These are phyloP conservation scores for Arenaria interpres DNA, from an alignment of 2,113 vertebrate species.

Conservation along the genomic window DNA sequence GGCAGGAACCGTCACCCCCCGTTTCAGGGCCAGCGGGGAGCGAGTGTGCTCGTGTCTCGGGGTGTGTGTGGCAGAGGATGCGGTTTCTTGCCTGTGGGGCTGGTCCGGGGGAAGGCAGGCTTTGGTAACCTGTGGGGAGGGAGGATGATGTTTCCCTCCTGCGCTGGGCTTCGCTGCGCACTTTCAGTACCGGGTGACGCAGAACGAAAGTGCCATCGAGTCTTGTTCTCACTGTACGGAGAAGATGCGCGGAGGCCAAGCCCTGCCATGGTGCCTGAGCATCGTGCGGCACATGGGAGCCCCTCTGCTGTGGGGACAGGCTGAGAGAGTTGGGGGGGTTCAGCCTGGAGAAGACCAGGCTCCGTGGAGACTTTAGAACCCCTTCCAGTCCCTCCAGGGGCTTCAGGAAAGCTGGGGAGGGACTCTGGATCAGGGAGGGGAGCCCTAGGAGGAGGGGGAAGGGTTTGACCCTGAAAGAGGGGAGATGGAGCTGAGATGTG, in stretches of 20 bases:
- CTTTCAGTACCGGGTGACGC: not conserved
- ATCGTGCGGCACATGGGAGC: accelerated
- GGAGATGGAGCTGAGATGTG: too few species aligned
- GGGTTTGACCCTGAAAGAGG: too few species aligned
- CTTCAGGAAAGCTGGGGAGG: too few species aligned
- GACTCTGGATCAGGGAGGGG: too few species aligned
- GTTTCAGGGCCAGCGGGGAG: not conserved
- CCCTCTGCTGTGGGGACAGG: too few species aligned
- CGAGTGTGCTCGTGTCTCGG: accelerated
- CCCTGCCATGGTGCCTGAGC: accelerated
- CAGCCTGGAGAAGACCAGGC: too few species aligned
- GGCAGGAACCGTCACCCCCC: not conserved
- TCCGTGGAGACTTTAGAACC: too few species aligned
- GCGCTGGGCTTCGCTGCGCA: not conserved
- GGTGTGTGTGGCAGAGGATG: not conserved
- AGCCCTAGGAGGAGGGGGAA: too few species aligned
- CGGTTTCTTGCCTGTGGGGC: not conserved
- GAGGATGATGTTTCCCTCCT: not conserved
- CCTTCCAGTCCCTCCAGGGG: too few species aligned
- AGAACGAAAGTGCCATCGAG: not conserved
- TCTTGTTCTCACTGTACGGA: not conserved
- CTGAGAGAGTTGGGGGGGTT: too few species aligned
- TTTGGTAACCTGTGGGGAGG: not conserved
- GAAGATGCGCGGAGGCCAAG: not conserved
- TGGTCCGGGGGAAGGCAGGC: not conserved